Conservation (phyloP, 2,888 invertebrate species). For the Sinopyrophorus schimmeli region DNA sequence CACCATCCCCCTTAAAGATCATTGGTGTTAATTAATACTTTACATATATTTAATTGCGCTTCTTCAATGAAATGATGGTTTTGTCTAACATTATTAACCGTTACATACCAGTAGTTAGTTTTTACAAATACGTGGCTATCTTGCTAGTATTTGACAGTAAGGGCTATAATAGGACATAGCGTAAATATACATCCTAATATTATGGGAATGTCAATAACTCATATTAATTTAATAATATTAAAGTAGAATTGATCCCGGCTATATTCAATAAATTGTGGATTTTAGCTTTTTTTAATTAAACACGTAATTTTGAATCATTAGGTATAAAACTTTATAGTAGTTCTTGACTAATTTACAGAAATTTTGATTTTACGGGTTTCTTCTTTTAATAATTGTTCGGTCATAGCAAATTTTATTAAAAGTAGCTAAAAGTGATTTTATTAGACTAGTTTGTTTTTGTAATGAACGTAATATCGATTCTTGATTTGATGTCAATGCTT, state of each 20-base stretch:
- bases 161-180: too few relatives aligned
- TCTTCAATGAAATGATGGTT: background rate
- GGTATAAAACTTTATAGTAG: background rate
- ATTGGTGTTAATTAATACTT: background rate
- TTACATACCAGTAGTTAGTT: background rate
- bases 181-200: background rate
- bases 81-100: background rate
- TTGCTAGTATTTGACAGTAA: background rate
- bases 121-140: background rate
- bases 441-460: too few relatives aligned
- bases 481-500: too few relatives aligned
- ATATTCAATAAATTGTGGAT: background rate
- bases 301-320: background rate
- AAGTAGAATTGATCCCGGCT: background rate
- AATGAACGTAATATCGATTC: too few relatives aligned
- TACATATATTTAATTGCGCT: background rate
- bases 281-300: background rate
- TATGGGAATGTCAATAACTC: background rate
- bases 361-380: too few relatives aligned
- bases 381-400: too few relatives aligned
- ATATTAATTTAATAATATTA: conserved; percentile 1
- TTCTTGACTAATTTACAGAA: background rate
- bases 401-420: too few relatives aligned
- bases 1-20: too few relatives aligned
- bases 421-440: too few relatives aligned